Evolutionary conservation across 1,140 invertebrate species (phyloP), one percentile per base, ranked within the genome.

Genomic region (Aphis craccivora): DNA sequence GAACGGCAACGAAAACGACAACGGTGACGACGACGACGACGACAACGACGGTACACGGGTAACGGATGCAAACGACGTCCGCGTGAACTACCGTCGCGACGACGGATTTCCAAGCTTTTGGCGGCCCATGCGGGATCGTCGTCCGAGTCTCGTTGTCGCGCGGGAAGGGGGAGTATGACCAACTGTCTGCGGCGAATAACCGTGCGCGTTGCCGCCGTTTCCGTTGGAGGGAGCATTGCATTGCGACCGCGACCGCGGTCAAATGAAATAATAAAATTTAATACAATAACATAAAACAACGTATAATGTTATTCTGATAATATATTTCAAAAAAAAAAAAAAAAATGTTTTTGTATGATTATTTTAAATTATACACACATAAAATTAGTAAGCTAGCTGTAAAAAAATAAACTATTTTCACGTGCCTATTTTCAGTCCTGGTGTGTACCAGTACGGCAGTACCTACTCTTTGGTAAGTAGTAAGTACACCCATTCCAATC

Each of bases 141-240:
- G 86, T 51, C 30, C 86, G 45, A 88, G 86, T 51, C 45, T 51
- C 86, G 45, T 51, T 14, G 22, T n/a, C 51, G 45, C 25, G n/a
- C 2, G 20, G 45, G 11, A 43, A 18, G 86, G 84, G 84, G 84
- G 40, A 87, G 87, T 89, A 89, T 89, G 87, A 53, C 87, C 87
- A 89, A 89, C 87, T 53, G 87, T 89, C 48, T 53, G 87, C 87
- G 48, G 87, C 87, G 48, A 89, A 89, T 89, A 89, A 89, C 87
- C 87, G 87, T 89, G 86, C 86, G 14, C 60, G 60, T n/a, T n/a
- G 30, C 60, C 60, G 25, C 23, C 25, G 60, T 14, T 14, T 51
- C 30, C 14, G 60, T n/a, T 4, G 60, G 30, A 76, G 60, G n/a
- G 30, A 76, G 60, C 14, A 76, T 76, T n/a, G n/a, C n/a, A n/a